Evolutionary conservation across 2,888 invertebrate genomes (phyloP).

Genomic region (Cataglyphis cursor): DNA sequence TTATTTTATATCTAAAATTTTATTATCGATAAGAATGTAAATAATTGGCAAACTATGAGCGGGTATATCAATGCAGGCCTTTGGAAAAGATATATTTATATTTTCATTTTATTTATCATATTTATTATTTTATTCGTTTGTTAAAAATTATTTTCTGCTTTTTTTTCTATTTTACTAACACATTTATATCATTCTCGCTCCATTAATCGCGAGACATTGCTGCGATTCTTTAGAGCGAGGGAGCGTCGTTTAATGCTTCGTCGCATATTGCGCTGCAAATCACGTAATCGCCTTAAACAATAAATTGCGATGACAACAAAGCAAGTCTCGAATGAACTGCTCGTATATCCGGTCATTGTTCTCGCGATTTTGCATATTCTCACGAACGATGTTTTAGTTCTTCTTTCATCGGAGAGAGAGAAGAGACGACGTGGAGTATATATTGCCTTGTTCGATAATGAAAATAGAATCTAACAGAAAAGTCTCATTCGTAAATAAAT

Average conservation of each 20-base stretch:
- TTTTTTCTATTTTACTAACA: not conserved
- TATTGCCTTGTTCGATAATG: not conserved
- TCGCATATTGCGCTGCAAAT: not conserved
- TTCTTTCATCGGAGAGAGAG: not conserved
- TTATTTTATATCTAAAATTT: not conserved
- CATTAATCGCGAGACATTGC: constrained; percentile 3
- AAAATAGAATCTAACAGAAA: not conserved
- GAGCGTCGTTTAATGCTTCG: constrained; percentile 6
- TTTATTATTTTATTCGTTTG: not conserved
- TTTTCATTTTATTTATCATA: not conserved
- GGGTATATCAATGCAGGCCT: not conserved
- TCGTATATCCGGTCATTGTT: constrained; percentile 30
- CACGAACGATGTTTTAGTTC: not conserved
- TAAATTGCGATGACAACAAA: not conserved
- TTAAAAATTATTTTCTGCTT: not conserved
- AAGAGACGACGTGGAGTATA: not conserved
- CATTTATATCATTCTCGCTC: not conserved
- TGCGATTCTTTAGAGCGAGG: not conserved
- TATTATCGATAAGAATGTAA: not conserved
- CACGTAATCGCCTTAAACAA: constrained; percentile 14
- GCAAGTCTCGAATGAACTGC: not conserved
- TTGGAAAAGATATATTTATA: not conserved
- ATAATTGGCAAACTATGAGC: not conserved
- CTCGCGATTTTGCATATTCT: not conserved
- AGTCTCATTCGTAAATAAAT: not conserved